phyloP scores from a whole-genome alignment of 2,888 invertebrate species.

The Pseudococcus viburni region DNA sequence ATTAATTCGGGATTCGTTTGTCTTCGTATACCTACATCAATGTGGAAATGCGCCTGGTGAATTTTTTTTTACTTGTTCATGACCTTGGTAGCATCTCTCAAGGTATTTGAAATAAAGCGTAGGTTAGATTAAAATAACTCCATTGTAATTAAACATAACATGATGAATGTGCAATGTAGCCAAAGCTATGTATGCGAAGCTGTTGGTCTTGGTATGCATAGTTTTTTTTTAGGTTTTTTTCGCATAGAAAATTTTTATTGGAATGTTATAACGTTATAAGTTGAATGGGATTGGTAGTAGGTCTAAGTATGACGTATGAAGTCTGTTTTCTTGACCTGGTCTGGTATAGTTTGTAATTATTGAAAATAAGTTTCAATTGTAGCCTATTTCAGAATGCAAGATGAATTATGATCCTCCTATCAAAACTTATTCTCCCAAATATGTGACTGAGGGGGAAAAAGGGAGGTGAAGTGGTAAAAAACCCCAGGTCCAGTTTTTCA shows the following conservation, averaged over 20 bases:
- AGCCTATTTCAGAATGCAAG: no score
- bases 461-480: no score
- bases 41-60: neutral
- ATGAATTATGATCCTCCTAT: no score
- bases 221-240: neutral
- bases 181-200: neutral
- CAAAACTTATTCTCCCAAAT: no score
- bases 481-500: no score
- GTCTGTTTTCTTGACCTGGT: no score
- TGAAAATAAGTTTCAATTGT: no score
- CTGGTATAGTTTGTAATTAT: no score
- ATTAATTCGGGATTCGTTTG: neutral
- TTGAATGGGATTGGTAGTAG: no score
- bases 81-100: neutral
- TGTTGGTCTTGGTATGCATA: neutral
- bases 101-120: neutral
- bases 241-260: neutral
- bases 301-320: no score
- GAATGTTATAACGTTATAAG: no score
- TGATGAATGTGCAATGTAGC: neutral
- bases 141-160: neutral
- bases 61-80: neutral
- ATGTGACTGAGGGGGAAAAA: no score
- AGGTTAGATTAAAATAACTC: conserved; percentile 18
- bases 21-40: neutral